Evolutionary conservation across 1,140 invertebrate genomes (phyloP).

Genomic region (Caenorhabditis briggsae): DNA sequence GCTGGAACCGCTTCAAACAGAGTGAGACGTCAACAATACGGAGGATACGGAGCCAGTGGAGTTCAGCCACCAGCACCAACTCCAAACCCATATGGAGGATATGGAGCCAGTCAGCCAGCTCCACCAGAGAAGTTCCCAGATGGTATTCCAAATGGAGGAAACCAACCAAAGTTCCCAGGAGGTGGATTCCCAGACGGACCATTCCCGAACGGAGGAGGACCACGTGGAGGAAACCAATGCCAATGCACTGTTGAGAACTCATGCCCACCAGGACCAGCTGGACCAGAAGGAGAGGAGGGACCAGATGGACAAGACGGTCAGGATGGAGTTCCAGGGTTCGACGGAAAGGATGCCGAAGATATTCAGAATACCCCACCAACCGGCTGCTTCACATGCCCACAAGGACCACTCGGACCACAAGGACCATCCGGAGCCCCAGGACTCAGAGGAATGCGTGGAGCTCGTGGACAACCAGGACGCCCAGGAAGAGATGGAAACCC

Average conservation of each 20-base stretch:
- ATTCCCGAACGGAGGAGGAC: slow-evolving; percentile 49
- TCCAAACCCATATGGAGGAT: slow-evolving; percentile 50
- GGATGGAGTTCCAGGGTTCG: slow-evolving; percentile 66
- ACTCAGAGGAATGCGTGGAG: slow-evolving; percentile 73
- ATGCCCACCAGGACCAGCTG: slow-evolving; percentile 69
- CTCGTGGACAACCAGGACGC: slow-evolving; percentile 69
- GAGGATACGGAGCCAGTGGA: slow-evolving; percentile 68
- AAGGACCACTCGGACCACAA: slow-evolving; percentile 69
- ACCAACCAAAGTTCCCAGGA: slow-evolving; percentile 44
- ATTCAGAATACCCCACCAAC: slow-evolving; percentile 62
- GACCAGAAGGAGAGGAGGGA: slow-evolving; percentile 69
- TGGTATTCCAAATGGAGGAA: slow-evolving; percentile 46
- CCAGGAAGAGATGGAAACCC: slow-evolving; percentile 71
- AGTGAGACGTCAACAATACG: slow-evolving; percentile 68
- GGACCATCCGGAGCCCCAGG: slow-evolving; percentile 68
- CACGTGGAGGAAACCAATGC: slow-evolving; percentile 61
- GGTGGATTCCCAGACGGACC: slow-evolving; percentile 46
- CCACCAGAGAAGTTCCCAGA: slow-evolving; percentile 52
- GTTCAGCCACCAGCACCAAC: slow-evolving; percentile 56
- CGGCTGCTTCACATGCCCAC: slow-evolving; percentile 73
- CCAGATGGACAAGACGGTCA: slow-evolving; percentile 66
- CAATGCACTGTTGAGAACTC: slow-evolving; percentile 71
- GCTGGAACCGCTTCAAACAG: slow-evolving; percentile 65
- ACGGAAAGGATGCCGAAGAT: slow-evolving; percentile 71
- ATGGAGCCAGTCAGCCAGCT: slow-evolving; percentile 41